phyloP scores from a whole-genome alignment of 2,797 vertebrate genomes.

The Dryobates pubescens region DNA sequence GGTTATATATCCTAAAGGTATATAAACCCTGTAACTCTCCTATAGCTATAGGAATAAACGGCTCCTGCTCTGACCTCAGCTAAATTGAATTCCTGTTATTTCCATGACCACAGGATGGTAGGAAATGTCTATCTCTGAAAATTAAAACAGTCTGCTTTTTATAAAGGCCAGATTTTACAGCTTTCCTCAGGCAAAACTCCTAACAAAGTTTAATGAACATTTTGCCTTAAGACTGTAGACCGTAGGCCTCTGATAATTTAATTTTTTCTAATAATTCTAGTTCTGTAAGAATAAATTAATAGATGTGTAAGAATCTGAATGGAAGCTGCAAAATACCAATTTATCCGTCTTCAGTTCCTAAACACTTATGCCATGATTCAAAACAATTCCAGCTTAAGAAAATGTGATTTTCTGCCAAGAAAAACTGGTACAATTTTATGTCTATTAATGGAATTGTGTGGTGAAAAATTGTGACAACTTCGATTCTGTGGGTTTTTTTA shows the following conservation, averaged over 20 bases:
- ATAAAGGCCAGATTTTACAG: background rate
- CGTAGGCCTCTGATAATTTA: background rate
- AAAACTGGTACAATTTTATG: background rate
- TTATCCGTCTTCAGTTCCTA: background rate
- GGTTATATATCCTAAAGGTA: background rate
- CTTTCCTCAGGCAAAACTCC: background rate
- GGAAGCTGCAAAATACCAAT: background rate
- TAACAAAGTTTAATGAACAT: background rate
- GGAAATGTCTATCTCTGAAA: background rate
- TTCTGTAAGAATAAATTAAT: background rate
- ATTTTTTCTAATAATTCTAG: background rate
- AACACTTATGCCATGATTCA: background rate
- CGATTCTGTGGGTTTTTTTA: background rate
- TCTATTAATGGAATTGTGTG: background rate
- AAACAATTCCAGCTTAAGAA: background rate
- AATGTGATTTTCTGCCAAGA: background rate
- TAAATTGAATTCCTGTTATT: background rate
- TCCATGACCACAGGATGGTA: background rate
- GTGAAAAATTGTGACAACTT: background rate
- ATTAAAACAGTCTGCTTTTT: background rate
- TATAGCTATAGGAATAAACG: background rate
- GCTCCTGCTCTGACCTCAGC: background rate
- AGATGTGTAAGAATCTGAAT: background rate
- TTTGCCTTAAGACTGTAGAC: background rate
- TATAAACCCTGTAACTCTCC: background rate